Evolutionary conservation across 2,888 invertebrate species (phyloP).

Genomic region (Phorcus lineatus): DNA sequence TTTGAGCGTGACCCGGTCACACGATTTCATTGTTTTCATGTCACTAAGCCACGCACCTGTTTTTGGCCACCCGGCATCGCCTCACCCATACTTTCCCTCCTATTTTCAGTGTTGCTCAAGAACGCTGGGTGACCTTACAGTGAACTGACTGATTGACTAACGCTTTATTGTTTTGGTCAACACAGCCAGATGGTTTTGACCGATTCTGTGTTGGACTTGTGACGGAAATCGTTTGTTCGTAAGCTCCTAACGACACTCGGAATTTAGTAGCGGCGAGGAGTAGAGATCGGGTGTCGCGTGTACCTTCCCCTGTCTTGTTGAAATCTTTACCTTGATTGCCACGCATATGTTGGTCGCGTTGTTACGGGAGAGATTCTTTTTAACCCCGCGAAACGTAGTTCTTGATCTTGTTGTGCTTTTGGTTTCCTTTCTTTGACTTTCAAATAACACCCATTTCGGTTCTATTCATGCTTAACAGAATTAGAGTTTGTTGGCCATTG

Average conservation of each 20-base stretch:
- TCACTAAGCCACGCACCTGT: not conserved
- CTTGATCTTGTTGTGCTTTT: no score
- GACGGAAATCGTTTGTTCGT: no score
- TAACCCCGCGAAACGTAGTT: no score
- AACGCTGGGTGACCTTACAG: not conserved
- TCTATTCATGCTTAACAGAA: no score
- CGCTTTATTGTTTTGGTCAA: conserved; percentile 1
- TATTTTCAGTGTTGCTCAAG: not conserved
- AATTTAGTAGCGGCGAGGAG: no score
- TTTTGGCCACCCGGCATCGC: not conserved
- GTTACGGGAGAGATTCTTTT: not conserved
- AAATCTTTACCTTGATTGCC: not conserved
- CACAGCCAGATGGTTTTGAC: not conserved
- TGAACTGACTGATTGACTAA: conserved; percentile 1
- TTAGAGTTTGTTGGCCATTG: no score
- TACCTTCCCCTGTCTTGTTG: no score
- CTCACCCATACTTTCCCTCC: not conserved
- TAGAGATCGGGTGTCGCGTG: no score
- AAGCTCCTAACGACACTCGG: no score
- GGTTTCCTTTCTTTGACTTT: no score
- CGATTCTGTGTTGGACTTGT: not conserved
- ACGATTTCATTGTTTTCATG: not conserved
- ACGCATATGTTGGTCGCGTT: not conserved
- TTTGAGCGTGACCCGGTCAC: not conserved
- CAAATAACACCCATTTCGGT: no score